Evolutionary conservation across 2,797 vertebrate species (phyloP), one percentile per base, ranked within the genome.

Genomic region (Schizopygopsis malacanthus): DNA sequence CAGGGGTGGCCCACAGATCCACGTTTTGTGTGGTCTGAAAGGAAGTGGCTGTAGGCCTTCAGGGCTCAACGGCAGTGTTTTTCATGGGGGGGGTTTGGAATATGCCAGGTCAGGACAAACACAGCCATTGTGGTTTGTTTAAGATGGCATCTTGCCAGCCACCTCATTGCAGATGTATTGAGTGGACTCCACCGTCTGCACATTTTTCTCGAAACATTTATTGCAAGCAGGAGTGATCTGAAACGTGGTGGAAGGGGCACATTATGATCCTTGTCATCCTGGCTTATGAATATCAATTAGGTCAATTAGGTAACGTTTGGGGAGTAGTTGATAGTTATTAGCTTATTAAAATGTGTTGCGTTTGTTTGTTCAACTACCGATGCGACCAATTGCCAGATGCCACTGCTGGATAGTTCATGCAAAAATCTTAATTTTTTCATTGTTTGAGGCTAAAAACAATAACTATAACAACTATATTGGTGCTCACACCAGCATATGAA

Each of bases 91-190:
- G 85, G 87, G 91, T 90, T 92, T 93, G 63, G 87, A 95, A 95
- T 94, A 94, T 95, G 94, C 94, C 93, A 91, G 91, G 93, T 96
- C 95, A 95, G 95, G 94, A 92, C 91, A 94, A 95, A 92, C 91
- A 90, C 90, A 93, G 91, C 91, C 92, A 89, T 93, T 93, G 92
- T 72, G 90, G 91, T 91, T 89, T 92, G 89, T 85, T 79, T 88
- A 20, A 13, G 79, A 84, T 71, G 91, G 92, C 90, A 79, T 87
- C 90, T 88, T 90, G 92, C 94, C 93, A 93, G 83, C 87, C 87
- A 81, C 54, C 86, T 90, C 88, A 76, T 89, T 84, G 89, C 89
- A 88, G 83, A 89, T 89, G 86, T 86, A 83, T 88, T 86, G 79
- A 83, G 86, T 41, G 71, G 65, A 86, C 87, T 86, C 87, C 89